phyloP scores from a whole-genome alignment of 2,797 vertebrate genomes.

The Sebastolobus altivelis region DNA sequence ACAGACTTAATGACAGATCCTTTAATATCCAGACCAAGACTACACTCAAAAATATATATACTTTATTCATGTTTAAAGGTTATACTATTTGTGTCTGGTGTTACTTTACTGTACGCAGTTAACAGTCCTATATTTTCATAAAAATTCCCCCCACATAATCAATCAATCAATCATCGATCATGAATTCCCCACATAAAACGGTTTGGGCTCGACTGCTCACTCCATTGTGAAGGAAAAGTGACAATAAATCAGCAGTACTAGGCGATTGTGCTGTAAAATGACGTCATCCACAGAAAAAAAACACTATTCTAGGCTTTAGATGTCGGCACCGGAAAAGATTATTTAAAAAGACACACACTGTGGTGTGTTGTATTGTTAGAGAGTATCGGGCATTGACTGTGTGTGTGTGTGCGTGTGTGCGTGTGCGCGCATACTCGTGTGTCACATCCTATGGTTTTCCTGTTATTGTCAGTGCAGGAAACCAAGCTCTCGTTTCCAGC shows the following conservation, averaged over 20 bases:
- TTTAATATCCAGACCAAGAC: neutral
- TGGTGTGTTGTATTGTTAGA: conserved; percentile 19
- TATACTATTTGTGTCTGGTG: neutral
- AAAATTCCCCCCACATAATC: neutral
- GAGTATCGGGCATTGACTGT: conserved; percentile 11
- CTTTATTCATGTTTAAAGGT: neutral
- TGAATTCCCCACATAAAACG: neutral
- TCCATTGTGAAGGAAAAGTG: neutral
- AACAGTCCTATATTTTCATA: neutral
- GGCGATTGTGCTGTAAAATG: neutral
- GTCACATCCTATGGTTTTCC: conserved; percentile 75
- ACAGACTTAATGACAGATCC: neutral
- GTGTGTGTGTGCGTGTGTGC: conserved; percentile 13
- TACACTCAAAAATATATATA: neutral
- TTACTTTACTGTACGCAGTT: neutral
- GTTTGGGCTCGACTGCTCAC: neutral
- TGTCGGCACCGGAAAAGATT: conserved; percentile 31
- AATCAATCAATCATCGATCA: neutral
- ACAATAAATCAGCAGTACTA: conserved; percentile 9
- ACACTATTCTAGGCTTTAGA: neutral
- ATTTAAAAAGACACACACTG: conserved; percentile 32
- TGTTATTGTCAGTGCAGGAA: conserved; percentile 81
- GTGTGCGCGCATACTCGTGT: conserved; percentile 16
- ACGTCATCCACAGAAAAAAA: conserved; percentile 14
- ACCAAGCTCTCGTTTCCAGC: conserved; percentile 43